Evolutionary conservation across 2,797 vertebrate species (phyloP), one percentile per base, ranked within the genome.

Genomic region (Anniella stebbinsi): DNA sequence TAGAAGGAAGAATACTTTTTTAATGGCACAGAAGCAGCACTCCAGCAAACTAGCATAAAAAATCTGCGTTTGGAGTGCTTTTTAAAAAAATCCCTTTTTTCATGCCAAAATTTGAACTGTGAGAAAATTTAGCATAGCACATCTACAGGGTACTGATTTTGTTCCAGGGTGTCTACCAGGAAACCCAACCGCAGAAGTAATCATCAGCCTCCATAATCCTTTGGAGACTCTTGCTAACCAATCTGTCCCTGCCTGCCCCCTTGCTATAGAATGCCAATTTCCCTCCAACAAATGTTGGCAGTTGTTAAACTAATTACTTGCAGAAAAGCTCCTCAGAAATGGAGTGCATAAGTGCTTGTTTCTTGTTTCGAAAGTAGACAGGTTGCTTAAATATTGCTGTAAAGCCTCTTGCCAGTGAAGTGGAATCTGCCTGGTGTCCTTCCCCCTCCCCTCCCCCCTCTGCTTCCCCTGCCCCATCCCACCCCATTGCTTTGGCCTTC

Each of bases 341-440:
- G 4, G 87, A 80, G 28, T 63, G 54, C 86, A 30, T 5, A 86
- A 91, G 70, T 23, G 17, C 25, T 81, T 36, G 33, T 78, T 84
- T 63, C 38, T 1, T 33, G 17, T 21, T 13, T 69, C 54, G 28
- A 89, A 93, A 66, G 9, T 87, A 0, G 89, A 38, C 2, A 81
- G 23, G 2, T 69, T 4, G 13, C 7, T 33, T 89, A 91, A 85
- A 90, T 83, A 77, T 73, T 89, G 84, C 73, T 57, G 81, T 87
- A 78, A 5, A 63, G 90, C 0, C 91, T 91, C 87, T 41, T 57
- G 38, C 76, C 91, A 33, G 70, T 87, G 91, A 96, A 93, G 48
- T 75, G 63, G 45, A 28, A n/a, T 28, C 54, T 38, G 3, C 70
- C 25, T 92, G 94, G 93, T 94, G 94, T 95, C 94, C 3, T 57